Conservation (phyloP, 2,113 vertebrate species). For the Oriolus oriolus region DNA sequence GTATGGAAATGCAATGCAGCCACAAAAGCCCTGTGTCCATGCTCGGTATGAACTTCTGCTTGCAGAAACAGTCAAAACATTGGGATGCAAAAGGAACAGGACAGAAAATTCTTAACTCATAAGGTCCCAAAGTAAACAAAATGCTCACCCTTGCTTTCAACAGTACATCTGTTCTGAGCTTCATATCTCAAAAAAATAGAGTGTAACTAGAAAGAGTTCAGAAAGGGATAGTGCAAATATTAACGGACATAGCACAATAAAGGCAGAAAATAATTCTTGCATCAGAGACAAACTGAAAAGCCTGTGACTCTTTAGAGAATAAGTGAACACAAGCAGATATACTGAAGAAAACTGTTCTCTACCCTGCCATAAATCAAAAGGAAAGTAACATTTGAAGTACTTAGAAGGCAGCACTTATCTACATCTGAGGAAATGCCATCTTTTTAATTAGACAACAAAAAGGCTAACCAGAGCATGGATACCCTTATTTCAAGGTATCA, state of each 20-base stretch:
- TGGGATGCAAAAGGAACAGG: not conserved
- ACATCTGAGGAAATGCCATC: not conserved
- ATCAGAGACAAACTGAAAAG: not conserved
- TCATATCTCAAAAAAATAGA: not conserved
- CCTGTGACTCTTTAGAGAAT: not conserved
- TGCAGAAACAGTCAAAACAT: not conserved
- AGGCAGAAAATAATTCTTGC: not conserved
- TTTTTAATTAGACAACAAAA: not conserved
- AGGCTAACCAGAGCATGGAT: not conserved
- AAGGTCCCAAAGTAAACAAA: not conserved
- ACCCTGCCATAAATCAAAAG: not conserved
- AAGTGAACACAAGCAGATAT: not conserved
- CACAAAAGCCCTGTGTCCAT: accelerated
- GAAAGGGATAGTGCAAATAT: not conserved
- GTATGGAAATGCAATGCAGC: not conserved
- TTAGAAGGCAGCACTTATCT: not conserved
- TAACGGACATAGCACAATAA: not conserved
- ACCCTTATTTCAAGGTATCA: not conserved
- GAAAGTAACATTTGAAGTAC: not conserved
- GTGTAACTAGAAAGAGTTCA: not conserved
- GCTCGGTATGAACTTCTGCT: not conserved
- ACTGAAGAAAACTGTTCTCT: not conserved
- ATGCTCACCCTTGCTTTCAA: not conserved
- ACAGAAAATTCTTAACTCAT: not conserved
- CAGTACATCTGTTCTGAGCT: not conserved